Base-by-base conservation (phyloP, 2,888 invertebrate species). In the Athripsodes cinereus region DNA sequence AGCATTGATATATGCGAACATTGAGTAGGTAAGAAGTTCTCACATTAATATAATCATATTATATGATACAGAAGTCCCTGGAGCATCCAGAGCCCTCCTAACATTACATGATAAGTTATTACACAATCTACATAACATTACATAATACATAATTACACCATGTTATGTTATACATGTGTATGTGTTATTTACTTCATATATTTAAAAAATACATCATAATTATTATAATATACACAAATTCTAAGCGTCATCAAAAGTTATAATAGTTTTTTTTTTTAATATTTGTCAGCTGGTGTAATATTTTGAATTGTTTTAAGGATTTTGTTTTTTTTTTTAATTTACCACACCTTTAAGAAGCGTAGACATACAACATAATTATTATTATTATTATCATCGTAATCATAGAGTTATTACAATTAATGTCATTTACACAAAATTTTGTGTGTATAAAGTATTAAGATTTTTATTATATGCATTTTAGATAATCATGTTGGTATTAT, bases 201-300 rank as follows among this genome's bases (percentile, higher is more conserved):
- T 54, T 48, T 48, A 22, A 26, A 22, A 35, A 21, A 35, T 44
- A 46, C 47, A 46, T 22, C 47, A 11, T 57, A 48, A 48, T 40
- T 8, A 40, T 40, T 52, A 55, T 53, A 59, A 61, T 61, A 63
- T 57, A 63, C 63, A 61, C 59, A 40, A 52, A 61, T 48, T 53
- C 59, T 63, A 63, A 63, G 63, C 63, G 63, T 63, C 59, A 61
- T 63, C 61, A 55, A 55, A 53, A 40, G 8, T 40, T 40, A n/a
- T 40, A 40, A 46, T 56, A 2, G 8, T 52, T 34, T 55, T 59
- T 60, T 62, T 58, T 58, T 63, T 60, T 20, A 53, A 31, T 57
- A 51, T 62, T 57, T 26, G 46, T 55, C 57, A 54, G 21, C 21
- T 47, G 1, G 34, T 22, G 10, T 34, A 49, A 49, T 55, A 53